These are phyloP conservation scores for Xanthorhoe designata DNA, from an alignment of 2,888 invertebrate genomes.

Conservation along the genomic window DNA sequence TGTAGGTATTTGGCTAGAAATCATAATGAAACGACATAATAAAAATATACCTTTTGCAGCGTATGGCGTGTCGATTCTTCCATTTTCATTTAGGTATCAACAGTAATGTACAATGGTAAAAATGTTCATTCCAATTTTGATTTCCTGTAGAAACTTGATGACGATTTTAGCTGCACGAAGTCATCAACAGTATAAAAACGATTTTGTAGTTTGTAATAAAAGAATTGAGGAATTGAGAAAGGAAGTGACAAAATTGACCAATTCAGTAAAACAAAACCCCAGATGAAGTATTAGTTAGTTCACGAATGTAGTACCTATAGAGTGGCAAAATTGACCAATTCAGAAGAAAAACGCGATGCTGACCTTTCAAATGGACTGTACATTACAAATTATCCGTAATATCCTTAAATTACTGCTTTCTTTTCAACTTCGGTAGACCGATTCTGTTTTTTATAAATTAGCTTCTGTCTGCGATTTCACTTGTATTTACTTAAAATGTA, in stretches of 20 bases:
- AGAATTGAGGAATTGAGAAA: constrained; percentile 47
- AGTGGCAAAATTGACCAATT: constrained; percentile 39
- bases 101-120: too few relatives aligned
- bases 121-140: too few relatives aligned
- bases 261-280: not conserved
- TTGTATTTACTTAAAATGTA: too few relatives aligned
- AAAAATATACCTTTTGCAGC: too few relatives aligned
- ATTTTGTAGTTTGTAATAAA: not conserved
- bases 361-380: constrained; percentile 50
- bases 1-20: too few relatives aligned
- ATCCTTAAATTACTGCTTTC: constrained; percentile 42
- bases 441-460: not conserved
- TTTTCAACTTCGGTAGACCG: constrained; percentile 24
- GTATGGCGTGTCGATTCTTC: too few relatives aligned
- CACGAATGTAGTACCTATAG: constrained; percentile 50
- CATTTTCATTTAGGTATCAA: too few relatives aligned
- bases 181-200: not conserved
- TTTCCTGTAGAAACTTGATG: too few relatives aligned
- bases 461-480: not conserved
- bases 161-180: not conserved
- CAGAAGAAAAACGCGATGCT: constrained; percentile 39
- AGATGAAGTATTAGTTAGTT: constrained; percentile 2
- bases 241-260: constrained; percentile 49
- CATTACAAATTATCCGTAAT: constrained; percentile 40
- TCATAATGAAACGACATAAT: too few relatives aligned